A percentile compares a stretch with the other conserved stretches of the same genome.
phyloP scores from a whole-genome alignment of 2,888 invertebrate genomes.

The Nipponacmea schrenckii region DNA sequence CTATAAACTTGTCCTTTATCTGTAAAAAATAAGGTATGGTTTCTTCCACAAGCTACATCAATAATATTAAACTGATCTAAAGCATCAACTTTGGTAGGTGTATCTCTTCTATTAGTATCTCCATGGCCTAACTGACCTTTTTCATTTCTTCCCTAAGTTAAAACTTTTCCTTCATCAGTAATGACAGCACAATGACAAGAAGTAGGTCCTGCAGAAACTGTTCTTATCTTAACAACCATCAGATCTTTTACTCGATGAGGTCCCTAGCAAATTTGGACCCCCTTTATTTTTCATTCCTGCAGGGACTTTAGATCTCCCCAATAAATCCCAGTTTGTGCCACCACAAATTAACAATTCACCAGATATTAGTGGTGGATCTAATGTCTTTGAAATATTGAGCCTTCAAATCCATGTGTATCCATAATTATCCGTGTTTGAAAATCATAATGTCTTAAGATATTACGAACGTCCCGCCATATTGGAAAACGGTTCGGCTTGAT shows the following conservation, averaged over 20 bases:
- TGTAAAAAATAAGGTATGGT: conserved; percentile 88
- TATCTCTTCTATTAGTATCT: conserved; percentile 75
- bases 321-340: conserved; percentile 89
- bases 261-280: conserved; percentile 75
- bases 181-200: conserved; percentile 89
- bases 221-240: conserved; percentile 71
- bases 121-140: conserved; percentile 88
- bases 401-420: too few species aligned
- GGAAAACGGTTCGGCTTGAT: too few species aligned
- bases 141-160: conserved; percentile 85
- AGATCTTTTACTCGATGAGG: conserved; percentile 79
- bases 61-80: conserved; percentile 84
- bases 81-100: conserved; percentile 81
- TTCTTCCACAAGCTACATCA: conserved; percentile 86
- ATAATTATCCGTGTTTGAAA: too few species aligned
- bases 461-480: too few species aligned
- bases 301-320: conserved; percentile 82
- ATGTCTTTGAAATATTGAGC: too few species aligned
- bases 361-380: conserved; percentile 56
- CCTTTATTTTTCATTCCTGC: conserved; percentile 70
- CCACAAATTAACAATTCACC: conserved; percentile 80
- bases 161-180: conserved; percentile 85
- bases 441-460: too few species aligned
- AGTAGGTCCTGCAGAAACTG: conserved; percentile 82
- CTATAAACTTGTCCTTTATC: conserved; percentile 89